Evolutionary conservation across 2,797 vertebrate genomes (phyloP).

Genomic region (Limnodromus scolopaceus): DNA sequence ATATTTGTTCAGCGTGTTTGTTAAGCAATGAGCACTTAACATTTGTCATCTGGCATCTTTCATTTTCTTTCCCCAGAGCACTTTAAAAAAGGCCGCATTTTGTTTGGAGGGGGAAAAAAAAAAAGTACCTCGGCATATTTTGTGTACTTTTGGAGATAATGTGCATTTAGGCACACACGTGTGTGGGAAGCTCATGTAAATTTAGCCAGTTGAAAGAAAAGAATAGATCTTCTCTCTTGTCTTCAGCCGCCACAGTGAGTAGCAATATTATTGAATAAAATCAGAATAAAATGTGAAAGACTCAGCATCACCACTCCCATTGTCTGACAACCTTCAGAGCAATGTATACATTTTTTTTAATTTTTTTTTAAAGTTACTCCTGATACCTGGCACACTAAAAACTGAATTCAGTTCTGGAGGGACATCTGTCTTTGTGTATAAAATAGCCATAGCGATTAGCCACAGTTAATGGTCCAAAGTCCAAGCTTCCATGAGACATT

Average conservation of each 20-base stretch:
- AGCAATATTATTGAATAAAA: background rate
- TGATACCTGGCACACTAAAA: background rate
- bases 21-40: slow-evolving; percentile 35
- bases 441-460: background rate
- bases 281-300: background rate
- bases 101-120: background rate
- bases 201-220: background rate
- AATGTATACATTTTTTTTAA: background rate
- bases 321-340: background rate
- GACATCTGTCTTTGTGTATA: background rate
- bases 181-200: background rate
- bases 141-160: background rate
- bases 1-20: slow-evolving; percentile 59
- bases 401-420: background rate
- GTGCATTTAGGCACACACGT: background rate
- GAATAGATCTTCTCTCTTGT: background rate
- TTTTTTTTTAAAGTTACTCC: background rate
- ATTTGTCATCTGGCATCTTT: slow-evolving; percentile 49
- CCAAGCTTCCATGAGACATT: background rate
- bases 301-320: background rate
- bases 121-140: background rate
- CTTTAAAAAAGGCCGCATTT: slow-evolving; percentile 6
- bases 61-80: slow-evolving; percentile 4
- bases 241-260: background rate
- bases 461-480: slow-evolving; percentile 29